Evolutionary conservation across 2,888 invertebrate species (phyloP), one percentile per base, ranked within the genome.

Genomic region (Priapulus caudatus): DNA sequence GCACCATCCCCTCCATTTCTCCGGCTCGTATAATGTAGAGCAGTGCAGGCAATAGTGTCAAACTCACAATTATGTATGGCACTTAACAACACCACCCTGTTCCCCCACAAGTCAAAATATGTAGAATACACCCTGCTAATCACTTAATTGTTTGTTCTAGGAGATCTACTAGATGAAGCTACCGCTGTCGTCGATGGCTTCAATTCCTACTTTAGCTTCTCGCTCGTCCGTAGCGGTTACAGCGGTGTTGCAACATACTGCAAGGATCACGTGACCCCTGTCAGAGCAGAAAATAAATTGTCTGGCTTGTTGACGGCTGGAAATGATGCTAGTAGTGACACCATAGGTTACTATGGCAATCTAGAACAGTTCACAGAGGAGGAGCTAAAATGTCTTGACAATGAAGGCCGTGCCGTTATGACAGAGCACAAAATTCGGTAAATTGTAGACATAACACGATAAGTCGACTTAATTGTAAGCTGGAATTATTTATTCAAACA

Each of bases 131-230:
- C n/a, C n/a, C n/a, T n/a, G n/a, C n/a, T n/a, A n/a, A n/a, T n/a
- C n/a, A n/a, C n/a, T n/a, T n/a, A n/a, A 33, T 33, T 43, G 45
- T 43, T 33, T 51, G 47, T 62, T 64, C 3, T 61, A 75, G 75
- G 75, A 20, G 73, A 73, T 54, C 69, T 68, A 65, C 58, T 76
- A 44, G 72, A 72, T 61, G 73, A 73, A 55, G 60, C 64, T 1
- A 64, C 65, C 33, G 75, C 74, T 18, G 63, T 73, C 48, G 68
- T 75, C n/a, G 70, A 73, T 10, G 75, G 74, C 1, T 75, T 72
- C 60, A 70, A 66, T 50, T 69, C 74, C 0, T 76, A 74, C 61
- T 76, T 71, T 63, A 69, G 69, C 53, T 75, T 72, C 55, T 73
- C 73, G 10, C 64, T 68, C 51, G 69, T 66, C 51, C 67, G 67